Percentiles rank a stretch among this genome's conserved stretches.
phyloP scores from a whole-genome alignment of 2,888 invertebrate species.

The Morpho deidamia region DNA sequence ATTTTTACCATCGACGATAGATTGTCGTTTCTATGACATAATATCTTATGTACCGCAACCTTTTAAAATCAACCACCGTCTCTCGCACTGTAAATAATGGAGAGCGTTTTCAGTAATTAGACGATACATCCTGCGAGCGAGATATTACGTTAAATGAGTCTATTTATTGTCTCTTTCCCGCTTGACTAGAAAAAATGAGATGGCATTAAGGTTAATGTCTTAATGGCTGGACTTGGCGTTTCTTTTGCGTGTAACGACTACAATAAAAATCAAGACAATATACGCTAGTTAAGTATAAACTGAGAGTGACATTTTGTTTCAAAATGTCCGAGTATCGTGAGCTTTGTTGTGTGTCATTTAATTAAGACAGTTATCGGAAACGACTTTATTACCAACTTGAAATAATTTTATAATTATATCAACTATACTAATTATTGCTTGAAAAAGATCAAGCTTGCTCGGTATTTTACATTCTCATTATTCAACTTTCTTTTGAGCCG shows the following conservation, averaged over 20 bases:
- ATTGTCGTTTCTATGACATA: too few relatives aligned
- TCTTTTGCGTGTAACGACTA: slow-evolving; percentile 1
- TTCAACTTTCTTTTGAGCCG: too few relatives aligned
- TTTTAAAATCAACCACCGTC: not conserved
- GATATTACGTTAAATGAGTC: slow-evolving; percentile 48
- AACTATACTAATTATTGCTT: too few relatives aligned
- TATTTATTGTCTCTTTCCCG: slow-evolving; percentile 39
- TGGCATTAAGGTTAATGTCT: slow-evolving; percentile 10
- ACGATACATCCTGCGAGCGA: slow-evolving; percentile 46
- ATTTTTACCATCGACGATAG: too few relatives aligned
- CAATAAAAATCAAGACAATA: not conserved
- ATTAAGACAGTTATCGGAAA: too few relatives aligned
- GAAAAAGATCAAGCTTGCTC: too few relatives aligned
- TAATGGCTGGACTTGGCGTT: slow-evolving; percentile 8
- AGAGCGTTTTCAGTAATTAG: slow-evolving; percentile 50
- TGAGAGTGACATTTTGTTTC: too few relatives aligned
- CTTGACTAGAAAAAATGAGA: slow-evolving; percentile 32
- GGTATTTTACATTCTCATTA: too few relatives aligned
- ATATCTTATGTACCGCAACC: not conserved
- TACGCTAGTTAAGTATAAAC: not conserved
- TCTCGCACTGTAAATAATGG: slow-evolving; percentile 8
- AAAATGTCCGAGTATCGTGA: too few relatives aligned
- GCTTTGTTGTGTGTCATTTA: too few relatives aligned
- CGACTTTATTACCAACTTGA: too few relatives aligned
- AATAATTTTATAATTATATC: too few relatives aligned